Conservation (phyloP, 1,140 invertebrate genomes). For the Macrostomum lignano region DNA sequence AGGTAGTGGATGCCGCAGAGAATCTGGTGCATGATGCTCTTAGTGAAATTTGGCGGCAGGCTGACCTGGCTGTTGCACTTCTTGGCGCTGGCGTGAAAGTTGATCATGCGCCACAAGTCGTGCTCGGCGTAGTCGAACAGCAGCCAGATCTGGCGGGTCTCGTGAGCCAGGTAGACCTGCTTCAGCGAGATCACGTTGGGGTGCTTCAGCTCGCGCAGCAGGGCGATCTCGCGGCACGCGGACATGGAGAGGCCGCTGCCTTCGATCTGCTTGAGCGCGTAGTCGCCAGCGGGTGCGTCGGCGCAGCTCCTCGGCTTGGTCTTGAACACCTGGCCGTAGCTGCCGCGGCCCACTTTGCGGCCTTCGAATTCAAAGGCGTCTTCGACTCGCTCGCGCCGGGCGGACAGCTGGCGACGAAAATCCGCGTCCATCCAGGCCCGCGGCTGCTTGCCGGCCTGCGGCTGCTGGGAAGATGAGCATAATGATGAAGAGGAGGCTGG, state of each 20-base stretch:
- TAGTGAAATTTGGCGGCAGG: conserved; percentile 55
- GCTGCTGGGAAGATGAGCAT: too few species aligned
- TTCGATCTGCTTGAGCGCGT: conserved; percentile 95
- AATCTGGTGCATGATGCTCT: conserved; percentile 89
- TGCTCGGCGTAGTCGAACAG: conserved; percentile 97
- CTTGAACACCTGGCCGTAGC: conserved; percentile 96
- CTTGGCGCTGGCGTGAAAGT: conserved; percentile 50
- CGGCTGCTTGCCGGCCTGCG: too few species aligned
- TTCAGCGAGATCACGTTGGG: conserved; percentile 83
- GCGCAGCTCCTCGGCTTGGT: conserved; percentile 52
- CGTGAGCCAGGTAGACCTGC: conserved; percentile 80
- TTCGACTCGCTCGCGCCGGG: conserved; percentile 78
- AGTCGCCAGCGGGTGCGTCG: conserved; percentile 47
- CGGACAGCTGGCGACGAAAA: conserved; percentile 76
- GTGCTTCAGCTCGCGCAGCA: conserved; percentile 85
- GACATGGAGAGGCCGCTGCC: conserved; percentile 96
- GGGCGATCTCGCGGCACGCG: conserved; percentile 85
- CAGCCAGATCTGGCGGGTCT: conserved; percentile 84
- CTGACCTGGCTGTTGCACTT: conserved; percentile 76
- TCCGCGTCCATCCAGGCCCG: conserved; percentile 99
- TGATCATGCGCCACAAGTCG: conserved; percentile 81
- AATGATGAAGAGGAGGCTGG: too few species aligned
- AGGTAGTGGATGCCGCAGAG: conserved; percentile 95
- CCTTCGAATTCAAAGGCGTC: conserved; percentile 94
- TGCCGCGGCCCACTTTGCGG: conserved; percentile 91